Evolutionary conservation across 2,888 invertebrate genomes (phyloP), one percentile per base, ranked within the genome.

Genomic region (Matsumyia berberina): DNA sequence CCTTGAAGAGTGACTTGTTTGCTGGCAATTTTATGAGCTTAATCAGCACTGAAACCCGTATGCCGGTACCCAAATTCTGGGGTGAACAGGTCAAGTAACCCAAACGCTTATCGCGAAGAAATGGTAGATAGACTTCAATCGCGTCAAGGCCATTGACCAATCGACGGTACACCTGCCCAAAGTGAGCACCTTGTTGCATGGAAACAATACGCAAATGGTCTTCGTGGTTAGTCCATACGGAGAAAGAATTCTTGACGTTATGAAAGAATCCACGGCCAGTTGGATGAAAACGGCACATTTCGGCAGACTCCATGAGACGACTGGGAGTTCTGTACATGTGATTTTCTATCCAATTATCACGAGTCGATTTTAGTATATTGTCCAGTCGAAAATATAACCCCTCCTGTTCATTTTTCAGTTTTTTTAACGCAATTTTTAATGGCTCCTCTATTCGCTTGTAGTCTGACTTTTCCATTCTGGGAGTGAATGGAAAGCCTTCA

Each of bases 1-100:
- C n/a, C n/a, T n/a, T n/a, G n/a, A n/a, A n/a, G n/a, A n/a, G n/a
- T n/a, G n/a, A n/a, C n/a, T n/a, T n/a, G n/a, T n/a, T n/a, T n/a
- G n/a, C n/a, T n/a, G n/a, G n/a, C n/a, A n/a, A n/a, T n/a, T n/a
- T n/a, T n/a, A n/a, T n/a, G n/a, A n/a, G n/a, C n/a, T n/a, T n/a
- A 92, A 99, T 98, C 95, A 98, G 99, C 90, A 99, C 99, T 70
- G 98, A 98, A 76, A 98, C 98, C 88, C 99, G 96, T 88, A 99
- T 96, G 80, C 98, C 98, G 87, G 99, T 99, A 64, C 99, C 99
- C 93, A 99, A 93, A 93, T 98, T 98, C 35, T 49, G 19, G 5
- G 49, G 6, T 93, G 93, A 99, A 99, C 92, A 99, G 66, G 99
- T 99, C 89, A 99, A 94, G 95, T 97, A 99, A 86, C 99, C 99